These are phyloP conservation scores for Amaurobius ferox DNA, from an alignment of 2,888 invertebrate genomes.

Conservation along the genomic window DNA sequence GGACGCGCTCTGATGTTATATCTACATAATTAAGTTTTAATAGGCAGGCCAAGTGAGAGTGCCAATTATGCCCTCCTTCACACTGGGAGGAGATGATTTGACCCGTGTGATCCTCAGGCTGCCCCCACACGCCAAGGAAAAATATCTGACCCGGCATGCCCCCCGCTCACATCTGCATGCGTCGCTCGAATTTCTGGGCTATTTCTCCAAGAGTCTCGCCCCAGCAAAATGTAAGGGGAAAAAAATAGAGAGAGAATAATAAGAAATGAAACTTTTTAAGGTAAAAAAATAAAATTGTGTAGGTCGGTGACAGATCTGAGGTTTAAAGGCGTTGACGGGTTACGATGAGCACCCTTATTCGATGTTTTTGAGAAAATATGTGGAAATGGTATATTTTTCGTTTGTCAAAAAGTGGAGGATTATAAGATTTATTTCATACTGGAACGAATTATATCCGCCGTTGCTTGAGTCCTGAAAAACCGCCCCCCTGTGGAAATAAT, in stretches of 20 bases:
- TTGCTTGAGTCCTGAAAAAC: too few species aligned
- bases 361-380: neutral
- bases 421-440: too few species aligned
- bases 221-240: neutral
- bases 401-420: too few species aligned
- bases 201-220: neutral
- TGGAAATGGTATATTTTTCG: neutral
- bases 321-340: constrained; percentile 9
- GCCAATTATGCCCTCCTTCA: constrained; percentile 60
- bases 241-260: neutral
- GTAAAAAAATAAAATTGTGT: neutral
- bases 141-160: constrained; percentile 45
- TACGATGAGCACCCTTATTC: neutral
- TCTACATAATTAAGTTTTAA: constrained; percentile 71
- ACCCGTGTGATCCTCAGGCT: constrained; percentile 16
- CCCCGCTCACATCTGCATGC: constrained; percentile 41
- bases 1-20: constrained; percentile 25
- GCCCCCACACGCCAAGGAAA: constrained; percentile 46
- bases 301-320: constrained; percentile 18
- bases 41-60: constrained; percentile 48
- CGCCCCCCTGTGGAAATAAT: too few species aligned
- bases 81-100: constrained; percentile 49
- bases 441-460: too few species aligned
- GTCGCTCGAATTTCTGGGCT: constrained; percentile 20
- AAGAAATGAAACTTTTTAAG: neutral